phyloP scores from a whole-genome alignment of 2,888 invertebrate genomes.

The Augiades crinisus region DNA sequence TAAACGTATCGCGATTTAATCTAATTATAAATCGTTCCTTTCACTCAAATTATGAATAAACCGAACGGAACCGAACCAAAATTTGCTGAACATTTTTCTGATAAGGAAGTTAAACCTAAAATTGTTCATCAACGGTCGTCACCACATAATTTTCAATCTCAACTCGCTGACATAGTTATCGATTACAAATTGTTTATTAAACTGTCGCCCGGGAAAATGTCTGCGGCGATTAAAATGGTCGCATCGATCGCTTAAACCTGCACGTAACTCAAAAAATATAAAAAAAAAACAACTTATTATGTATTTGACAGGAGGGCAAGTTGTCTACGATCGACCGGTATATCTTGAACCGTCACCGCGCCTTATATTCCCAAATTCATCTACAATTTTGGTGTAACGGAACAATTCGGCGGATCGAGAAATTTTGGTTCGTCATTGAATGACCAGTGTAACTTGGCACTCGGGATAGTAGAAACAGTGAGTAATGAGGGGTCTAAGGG shows the following conservation, averaged over 20 bases:
- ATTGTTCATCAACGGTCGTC: no score
- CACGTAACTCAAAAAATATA: constrained; percentile 44
- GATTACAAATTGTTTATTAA: constrained; percentile 19
- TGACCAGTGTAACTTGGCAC: constrained; percentile 51
- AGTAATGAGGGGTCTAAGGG: constrained; percentile 39
- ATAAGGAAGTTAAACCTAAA: no score
- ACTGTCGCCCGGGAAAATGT: constrained; percentile 9
- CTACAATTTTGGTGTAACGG: constrained; percentile 29
- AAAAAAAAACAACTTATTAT: constrained; percentile 59
- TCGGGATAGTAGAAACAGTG: constrained; percentile 35
- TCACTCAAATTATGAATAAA: no score
- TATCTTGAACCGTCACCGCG: constrained; percentile 39
- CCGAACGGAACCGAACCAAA: no score
- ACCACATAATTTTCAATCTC: constrained; percentile 6
- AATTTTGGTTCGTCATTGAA: constrained; percentile 39
- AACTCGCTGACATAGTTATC: constrained; percentile 13
- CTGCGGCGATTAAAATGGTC: constrained; percentile 11
- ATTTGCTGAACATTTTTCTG: no score
- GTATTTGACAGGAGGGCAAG: constrained; percentile 63
- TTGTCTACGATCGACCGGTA: constrained; percentile 42
- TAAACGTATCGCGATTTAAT: no score
- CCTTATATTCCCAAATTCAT: constrained; percentile 30
- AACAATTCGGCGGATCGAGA: constrained; percentile 40
- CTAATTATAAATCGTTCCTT: no score
- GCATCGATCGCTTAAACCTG: constrained; percentile 33